Conservation (phyloP, 2,888 invertebrate species). For the Clepsis dumicolana region DNA sequence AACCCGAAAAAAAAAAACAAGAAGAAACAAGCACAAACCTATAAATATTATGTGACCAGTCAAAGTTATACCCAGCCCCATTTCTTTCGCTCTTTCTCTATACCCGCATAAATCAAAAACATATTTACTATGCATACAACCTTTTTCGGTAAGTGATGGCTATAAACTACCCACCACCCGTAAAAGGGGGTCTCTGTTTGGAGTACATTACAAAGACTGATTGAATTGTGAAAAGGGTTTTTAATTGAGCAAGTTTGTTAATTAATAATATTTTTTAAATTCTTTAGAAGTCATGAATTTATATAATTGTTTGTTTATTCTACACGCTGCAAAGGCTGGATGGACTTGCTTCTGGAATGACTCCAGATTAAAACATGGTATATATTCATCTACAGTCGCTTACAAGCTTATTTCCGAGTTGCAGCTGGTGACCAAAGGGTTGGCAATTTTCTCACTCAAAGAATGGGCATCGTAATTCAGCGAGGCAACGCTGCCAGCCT, state of each 20-base stretch:
- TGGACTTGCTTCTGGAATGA: too few species aligned
- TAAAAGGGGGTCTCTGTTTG: neutral
- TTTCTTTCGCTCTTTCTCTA: neutral
- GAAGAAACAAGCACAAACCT: neutral
- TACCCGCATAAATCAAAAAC: conserved; percentile 31
- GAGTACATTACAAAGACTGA: neutral
- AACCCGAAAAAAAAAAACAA: neutral
- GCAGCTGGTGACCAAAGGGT: too few species aligned
- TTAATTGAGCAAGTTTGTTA: too few species aligned
- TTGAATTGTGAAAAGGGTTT: neutral
- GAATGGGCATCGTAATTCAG: too few species aligned
- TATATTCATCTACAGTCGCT: too few species aligned
- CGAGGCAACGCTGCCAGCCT: too few species aligned
- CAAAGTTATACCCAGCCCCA: conserved; percentile 1
- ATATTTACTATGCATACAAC: conserved; percentile 31
- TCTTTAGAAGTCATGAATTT: too few species aligned
- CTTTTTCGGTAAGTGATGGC: conserved; percentile 32
- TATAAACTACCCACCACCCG: conserved; percentile 4
- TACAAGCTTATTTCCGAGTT: too few species aligned
- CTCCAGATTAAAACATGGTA: too few species aligned
- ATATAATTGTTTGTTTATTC: too few species aligned
- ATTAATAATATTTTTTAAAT: neutral
- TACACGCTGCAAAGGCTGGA: too few species aligned
- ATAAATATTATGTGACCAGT: neutral
- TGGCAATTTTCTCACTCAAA: too few species aligned